These are phyloP conservation scores for Cichlasoma orientale DNA, from an alignment of 2,797 vertebrate genomes.

Conservation along the genomic window DNA sequence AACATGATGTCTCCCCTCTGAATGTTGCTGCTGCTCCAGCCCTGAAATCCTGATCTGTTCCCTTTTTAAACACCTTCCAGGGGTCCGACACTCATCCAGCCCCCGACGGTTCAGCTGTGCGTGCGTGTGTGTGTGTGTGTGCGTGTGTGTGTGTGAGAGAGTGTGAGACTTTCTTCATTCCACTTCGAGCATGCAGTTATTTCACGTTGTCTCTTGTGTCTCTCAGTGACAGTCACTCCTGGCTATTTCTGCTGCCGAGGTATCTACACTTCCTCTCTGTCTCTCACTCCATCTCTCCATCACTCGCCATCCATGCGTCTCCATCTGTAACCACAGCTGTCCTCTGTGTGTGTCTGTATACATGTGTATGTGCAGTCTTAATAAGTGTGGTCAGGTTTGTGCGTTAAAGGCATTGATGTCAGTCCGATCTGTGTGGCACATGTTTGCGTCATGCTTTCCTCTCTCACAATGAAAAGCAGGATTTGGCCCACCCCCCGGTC, in stretches of 20 bases:
- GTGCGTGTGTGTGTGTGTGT: conserved; percentile 18
- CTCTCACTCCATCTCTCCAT: conserved; percentile 43
- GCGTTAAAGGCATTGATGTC: conserved; percentile 36
- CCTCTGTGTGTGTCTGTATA: conserved; percentile 27
- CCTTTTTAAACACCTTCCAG: conserved; percentile 20
- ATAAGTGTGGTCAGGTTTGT: conserved; percentile 31
- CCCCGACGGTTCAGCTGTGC: conserved; percentile 18
- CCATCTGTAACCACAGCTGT: conserved; percentile 59
- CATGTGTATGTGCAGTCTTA: conserved; percentile 22
- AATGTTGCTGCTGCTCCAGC: conserved; percentile 24
- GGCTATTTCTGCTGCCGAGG: conserved; percentile 89
- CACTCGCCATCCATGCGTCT: conserved; percentile 32
- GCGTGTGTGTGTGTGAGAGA: background rate
- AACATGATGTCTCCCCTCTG: conserved; percentile 52
- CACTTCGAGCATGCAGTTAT: conserved; percentile 65
- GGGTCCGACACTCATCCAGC: conserved; percentile 20
- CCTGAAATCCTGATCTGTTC: conserved; percentile 32
- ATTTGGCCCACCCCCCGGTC: conserved; percentile 70
- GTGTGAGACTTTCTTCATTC: conserved; percentile 50
- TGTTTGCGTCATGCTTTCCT: conserved; percentile 72
- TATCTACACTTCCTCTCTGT: conserved; percentile 78
- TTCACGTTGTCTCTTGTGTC: conserved; percentile 86
- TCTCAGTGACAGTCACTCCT: conserved; percentile 87
- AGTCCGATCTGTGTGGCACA: conserved; percentile 51
- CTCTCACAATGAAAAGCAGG: conserved; percentile 65